phyloP scores from a whole-genome alignment of 2,113 vertebrate genomes.

The Pyrgilauda ruficollis region DNA sequence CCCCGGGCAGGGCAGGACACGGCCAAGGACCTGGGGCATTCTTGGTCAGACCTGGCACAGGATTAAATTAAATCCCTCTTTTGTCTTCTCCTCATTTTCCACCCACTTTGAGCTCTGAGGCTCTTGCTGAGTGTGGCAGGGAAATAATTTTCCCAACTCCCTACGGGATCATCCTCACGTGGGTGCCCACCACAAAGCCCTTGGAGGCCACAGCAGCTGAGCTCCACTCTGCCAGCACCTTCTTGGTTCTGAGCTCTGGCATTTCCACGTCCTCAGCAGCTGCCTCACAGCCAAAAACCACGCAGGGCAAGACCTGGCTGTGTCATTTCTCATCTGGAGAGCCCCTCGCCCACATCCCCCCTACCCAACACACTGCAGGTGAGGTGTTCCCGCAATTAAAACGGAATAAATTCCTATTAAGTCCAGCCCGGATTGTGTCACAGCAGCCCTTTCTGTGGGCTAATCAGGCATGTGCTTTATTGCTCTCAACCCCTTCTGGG shows the following conservation, averaged over 20 bases:
- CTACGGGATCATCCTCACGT: rapidly evolving
- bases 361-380: rapidly evolving
- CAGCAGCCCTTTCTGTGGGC: neutral
- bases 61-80: neutral
- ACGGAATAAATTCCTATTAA: neutral
- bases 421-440: neutral
- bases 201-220: neutral
- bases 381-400: neutral
- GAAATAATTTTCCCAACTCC: neutral
- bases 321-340: rapidly evolving
- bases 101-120: neutral
- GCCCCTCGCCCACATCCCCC: neutral
- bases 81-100: neutral
- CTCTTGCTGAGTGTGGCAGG: neutral
- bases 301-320: neutral
- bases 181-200: neutral
- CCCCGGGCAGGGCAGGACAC: neutral
- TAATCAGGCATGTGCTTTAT: neutral
- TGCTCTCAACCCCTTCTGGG: neutral
- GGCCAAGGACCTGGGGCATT: neutral
- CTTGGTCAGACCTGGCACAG: rapidly evolving
- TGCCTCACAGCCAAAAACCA: rapidly evolving
- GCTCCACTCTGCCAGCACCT: neutral
- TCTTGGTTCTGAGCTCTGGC: neutral
- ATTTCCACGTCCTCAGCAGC: neutral